These are phyloP conservation scores for Diachrysia chrysitis DNA, from an alignment of 2,888 invertebrate species.

Conservation along the genomic window DNA sequence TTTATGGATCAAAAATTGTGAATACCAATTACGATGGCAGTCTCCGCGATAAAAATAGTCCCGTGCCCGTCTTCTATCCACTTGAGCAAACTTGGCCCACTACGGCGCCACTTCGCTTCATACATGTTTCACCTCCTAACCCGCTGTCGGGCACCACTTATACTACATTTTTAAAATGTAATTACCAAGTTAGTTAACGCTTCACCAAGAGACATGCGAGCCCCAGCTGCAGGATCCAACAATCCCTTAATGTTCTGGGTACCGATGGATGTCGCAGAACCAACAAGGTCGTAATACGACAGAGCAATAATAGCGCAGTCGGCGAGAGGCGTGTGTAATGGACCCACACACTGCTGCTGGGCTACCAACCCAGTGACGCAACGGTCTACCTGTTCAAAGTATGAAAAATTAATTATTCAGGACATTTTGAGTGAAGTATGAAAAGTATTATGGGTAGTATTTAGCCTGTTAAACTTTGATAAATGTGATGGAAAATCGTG, in stretches of 20 bases:
- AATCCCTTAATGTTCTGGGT: slow-evolving; percentile 99
- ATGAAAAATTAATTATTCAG: neutral
- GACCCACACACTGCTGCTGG: slow-evolving; percentile 99
- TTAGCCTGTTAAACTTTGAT: no score
- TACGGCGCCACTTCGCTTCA: no score
- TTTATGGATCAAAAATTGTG: no score
- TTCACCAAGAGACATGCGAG: slow-evolving; percentile 98
- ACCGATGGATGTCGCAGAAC: slow-evolving; percentile 98
- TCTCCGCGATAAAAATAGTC: no score
- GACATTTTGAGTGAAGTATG: neutral
- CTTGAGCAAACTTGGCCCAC: no score
- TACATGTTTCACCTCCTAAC: no score
- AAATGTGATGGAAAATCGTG: no score
- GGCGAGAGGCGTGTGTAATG: slow-evolving; percentile 98
- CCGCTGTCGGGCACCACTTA: neutral
- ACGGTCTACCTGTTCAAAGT: slow-evolving; percentile 90
- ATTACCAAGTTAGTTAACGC: slow-evolving; percentile 97
- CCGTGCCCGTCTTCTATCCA: no score
- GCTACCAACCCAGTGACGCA: slow-evolving; percentile 98
- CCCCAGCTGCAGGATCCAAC: slow-evolving; percentile 95
- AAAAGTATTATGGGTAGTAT: neutral
- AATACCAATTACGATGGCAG: no score
- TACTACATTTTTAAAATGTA: slow-evolving; percentile 25
- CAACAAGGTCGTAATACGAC: slow-evolving; percentile 94
- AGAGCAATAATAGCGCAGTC: slow-evolving; percentile 97